Conservation (phyloP, 2,113 vertebrate species). For the Calyptomena viridis region DNA sequence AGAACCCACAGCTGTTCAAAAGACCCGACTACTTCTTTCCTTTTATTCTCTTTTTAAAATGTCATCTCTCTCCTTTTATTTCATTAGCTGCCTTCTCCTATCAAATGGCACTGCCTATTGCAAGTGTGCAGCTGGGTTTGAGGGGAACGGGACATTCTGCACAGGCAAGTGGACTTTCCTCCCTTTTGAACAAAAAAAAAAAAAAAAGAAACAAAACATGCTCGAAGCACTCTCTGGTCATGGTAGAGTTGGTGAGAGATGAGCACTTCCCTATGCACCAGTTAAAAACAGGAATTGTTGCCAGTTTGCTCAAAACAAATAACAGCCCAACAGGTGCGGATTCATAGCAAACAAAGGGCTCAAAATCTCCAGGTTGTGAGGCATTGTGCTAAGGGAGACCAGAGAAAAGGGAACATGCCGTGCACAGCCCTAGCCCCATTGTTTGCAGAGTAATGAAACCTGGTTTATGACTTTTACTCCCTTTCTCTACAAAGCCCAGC, state of each 20-base stretch:
- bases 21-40: not conserved
- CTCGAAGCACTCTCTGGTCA: not conserved
- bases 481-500: constrained; percentile 23
- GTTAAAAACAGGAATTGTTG: not conserved
- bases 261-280: not conserved
- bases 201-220: not conserved
- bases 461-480: constrained; percentile 7
- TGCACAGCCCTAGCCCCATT: not conserved
- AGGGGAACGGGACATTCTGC: constrained; percentile 88
- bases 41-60: not conserved
- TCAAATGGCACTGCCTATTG: constrained; percentile 69
- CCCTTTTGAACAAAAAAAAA: not conserved
- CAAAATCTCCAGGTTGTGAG: not conserved
- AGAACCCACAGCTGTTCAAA: not conserved
- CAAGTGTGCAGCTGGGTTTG: constrained; percentile 85
- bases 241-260: not conserved
- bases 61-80: not conserved
- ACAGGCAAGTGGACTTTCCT: constrained; percentile 73
- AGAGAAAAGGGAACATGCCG: not conserved
- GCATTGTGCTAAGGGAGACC: not conserved
- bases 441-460: not conserved
- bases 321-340: not conserved
- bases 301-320: not conserved
- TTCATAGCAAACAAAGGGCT: not conserved
- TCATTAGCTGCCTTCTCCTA: constrained; percentile 75